Evolutionary conservation across 1,140 invertebrate genomes (phyloP), one percentile per base, ranked within the genome.

Genomic region (Hycleus phaleratus): DNA sequence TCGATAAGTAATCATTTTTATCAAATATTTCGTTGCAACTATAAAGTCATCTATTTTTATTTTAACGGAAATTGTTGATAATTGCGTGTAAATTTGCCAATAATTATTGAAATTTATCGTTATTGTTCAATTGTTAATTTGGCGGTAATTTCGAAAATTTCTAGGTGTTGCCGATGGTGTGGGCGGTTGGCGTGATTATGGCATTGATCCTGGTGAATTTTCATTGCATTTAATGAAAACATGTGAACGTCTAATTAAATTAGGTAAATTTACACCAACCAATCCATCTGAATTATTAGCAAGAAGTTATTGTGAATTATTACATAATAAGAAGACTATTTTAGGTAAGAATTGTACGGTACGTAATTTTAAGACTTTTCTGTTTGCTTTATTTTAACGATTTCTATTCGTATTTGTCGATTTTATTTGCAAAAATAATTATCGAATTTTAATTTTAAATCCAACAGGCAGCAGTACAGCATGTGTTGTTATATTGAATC

Each of bases 181-280:
- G 52, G 95, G 95, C 55, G 95, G 95, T 48, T 98, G 95, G 95
- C 81, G 94, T 67, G 87, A 88, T 60, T 97, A 97, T 76, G 95
- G 95, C n/a, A 91, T 98, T 55, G 94, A 98, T 79, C 95, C 95
- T 3, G 95, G 95, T 38, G 87, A 92, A 70, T 98, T 98, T 78
- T 95, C 94, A 11, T 84, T 84, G 58, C 90, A 90, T 68, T 77
- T 98, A 57, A 97, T 98, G 95, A 83, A 82, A 69, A 91, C 91
- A 32, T 97, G 95, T 74, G 92, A 96, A 77, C 84, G 93, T 64
- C 80, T 98, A 65, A 94, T 98, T 46, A 82, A 85, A 61, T 83
- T 85, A 77, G 93, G 92, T 48, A 83, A 86, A 64, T 96, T 97
- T 66, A 85, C 82, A 68, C 83, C 91, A 46, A 81, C 86, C 49